Evolutionary conservation across 2,888 invertebrate genomes (phyloP).

Genomic region (Ornithoptera priamus): DNA sequence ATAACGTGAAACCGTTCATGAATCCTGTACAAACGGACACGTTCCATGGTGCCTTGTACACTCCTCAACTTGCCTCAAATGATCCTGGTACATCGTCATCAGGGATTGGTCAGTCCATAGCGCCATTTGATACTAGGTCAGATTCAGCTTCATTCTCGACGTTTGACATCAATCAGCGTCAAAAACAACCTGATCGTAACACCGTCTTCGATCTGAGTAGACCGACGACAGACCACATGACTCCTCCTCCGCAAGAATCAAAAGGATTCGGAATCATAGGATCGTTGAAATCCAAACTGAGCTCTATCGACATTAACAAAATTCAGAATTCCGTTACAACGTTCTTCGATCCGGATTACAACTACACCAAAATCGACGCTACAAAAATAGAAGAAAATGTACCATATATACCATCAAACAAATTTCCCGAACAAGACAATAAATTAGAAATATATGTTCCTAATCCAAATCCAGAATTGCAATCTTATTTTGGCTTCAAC

Average conservation of each 20-base stretch:
- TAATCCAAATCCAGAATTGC: constrained; percentile 36
- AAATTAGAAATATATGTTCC: constrained; percentile 58
- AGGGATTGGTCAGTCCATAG: constrained; percentile 15
- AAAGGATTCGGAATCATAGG: constrained; percentile 69
- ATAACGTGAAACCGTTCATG: constrained; percentile 60
- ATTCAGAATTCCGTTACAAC: constrained; percentile 71
- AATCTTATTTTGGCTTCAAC: constrained; percentile 33
- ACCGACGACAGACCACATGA: constrained; percentile 50
- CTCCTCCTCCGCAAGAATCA: constrained; percentile 49
- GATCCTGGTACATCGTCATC: constrained; percentile 32
- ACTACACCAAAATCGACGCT: constrained; percentile 47
- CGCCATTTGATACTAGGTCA: constrained; percentile 41
- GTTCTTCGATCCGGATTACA: constrained; percentile 72
- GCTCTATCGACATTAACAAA: constrained; percentile 70
- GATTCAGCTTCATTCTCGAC: constrained; percentile 34
- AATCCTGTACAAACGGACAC: constrained; percentile 44
- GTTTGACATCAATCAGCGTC: constrained; percentile 36
- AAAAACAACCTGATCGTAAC: constrained; percentile 42
- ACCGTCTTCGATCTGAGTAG: constrained; percentile 68
- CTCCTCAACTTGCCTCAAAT: constrained; percentile 42
- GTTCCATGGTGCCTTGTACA: constrained; percentile 60
- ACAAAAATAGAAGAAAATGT: constrained; percentile 36
- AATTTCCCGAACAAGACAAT: constrained; percentile 33
- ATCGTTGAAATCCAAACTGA: constrained; percentile 71
- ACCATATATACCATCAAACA: constrained; percentile 31